Conservation (phyloP, 2,888 invertebrate genomes). For the Oeneis ivallda region DNA sequence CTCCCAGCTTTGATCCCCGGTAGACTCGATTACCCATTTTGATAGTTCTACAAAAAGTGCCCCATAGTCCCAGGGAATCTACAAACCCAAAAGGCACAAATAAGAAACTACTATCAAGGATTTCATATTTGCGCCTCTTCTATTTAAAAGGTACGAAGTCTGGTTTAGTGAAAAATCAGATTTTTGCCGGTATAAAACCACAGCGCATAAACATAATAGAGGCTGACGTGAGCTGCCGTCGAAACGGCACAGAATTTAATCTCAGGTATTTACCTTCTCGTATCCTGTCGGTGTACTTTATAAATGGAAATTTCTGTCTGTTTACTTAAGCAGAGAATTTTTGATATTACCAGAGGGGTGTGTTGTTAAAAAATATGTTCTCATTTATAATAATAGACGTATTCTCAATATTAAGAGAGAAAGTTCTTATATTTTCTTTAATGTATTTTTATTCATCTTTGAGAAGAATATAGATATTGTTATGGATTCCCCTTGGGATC, state of each 20-base stretch:
- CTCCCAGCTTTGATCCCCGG: too few species aligned
- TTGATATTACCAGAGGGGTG: slow-evolving; percentile 28
- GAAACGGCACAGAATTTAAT: slow-evolving; percentile 52
- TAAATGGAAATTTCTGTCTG: slow-evolving; percentile 31
- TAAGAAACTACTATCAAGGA: too few species aligned
- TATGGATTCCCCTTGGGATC: background rate
- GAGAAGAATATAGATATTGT: slow-evolving; percentile 1
- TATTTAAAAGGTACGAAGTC: background rate
- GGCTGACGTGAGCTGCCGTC: slow-evolving; percentile 40
- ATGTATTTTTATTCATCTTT: background rate
- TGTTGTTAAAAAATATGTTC: slow-evolving; percentile 10
- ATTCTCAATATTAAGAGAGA: background rate
- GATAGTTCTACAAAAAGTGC: too few species aligned
- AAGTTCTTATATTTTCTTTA: background rate
- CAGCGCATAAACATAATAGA: slow-evolving; percentile 47
- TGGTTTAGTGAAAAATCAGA: background rate
- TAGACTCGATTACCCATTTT: too few species aligned
- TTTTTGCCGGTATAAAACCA: slow-evolving; percentile 45
- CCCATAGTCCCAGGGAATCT: too few species aligned
- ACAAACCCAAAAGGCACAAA: too few species aligned
- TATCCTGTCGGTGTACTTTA: slow-evolving; percentile 25
- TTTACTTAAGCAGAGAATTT: slow-evolving; percentile 28
- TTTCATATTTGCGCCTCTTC: too few species aligned
- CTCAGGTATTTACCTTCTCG: slow-evolving; percentile 32
- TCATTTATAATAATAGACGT: background rate